Conservation (phyloP, 1,140 invertebrate species). For the Trypoxylus dichotomus region DNA sequence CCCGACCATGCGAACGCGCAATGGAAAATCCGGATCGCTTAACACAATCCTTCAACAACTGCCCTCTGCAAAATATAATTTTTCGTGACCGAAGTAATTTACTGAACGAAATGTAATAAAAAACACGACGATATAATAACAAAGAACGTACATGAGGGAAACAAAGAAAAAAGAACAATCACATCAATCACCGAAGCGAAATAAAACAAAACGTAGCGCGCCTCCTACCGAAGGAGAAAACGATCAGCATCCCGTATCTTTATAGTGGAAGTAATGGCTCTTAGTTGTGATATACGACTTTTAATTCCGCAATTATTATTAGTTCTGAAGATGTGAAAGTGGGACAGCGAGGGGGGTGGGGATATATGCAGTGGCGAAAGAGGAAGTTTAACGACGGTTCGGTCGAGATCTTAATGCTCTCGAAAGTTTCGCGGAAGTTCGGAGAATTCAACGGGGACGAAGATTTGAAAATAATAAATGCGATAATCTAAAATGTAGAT, state of each 20-base stretch:
- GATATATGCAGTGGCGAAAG: neutral
- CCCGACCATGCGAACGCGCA: too few relatives aligned
- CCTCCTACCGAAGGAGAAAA: neutral
- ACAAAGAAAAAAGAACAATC: neutral
- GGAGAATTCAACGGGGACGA: neutral
- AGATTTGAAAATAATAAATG: neutral
- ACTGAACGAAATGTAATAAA: neutral
- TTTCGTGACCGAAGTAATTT: neutral
- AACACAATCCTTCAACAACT: neutral
- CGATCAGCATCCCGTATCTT: neutral
- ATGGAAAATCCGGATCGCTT: too few relatives aligned
- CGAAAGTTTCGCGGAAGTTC: neutral
- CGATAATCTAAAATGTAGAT: neutral
- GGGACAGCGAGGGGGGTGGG: neutral
- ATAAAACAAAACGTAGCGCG: neutral
- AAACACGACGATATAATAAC: neutral
- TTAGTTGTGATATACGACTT: conserved; percentile 7
- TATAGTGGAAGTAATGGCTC: neutral
- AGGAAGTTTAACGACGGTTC: neutral
- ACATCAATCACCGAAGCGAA: neutral
- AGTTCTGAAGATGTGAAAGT: neutral
- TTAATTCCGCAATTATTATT: conserved; percentile 7
- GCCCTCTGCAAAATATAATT: neutral
- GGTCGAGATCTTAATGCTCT: neutral
- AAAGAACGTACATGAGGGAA: neutral